phyloP scores from a whole-genome alignment of 2,888 invertebrate species.

The Nomada fucata region DNA sequence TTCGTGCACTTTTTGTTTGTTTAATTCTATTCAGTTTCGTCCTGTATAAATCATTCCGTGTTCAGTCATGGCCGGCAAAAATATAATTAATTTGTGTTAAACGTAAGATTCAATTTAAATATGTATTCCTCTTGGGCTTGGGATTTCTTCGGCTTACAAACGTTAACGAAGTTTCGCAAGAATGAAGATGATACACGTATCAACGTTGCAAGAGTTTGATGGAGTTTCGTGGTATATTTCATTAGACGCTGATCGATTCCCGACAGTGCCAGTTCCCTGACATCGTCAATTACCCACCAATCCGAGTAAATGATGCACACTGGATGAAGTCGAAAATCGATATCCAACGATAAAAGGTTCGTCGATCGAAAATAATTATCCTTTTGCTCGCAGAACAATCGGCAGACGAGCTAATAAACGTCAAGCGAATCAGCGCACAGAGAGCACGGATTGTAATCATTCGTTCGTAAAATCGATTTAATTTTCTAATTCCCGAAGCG shows the following conservation, averaged over 20 bases:
- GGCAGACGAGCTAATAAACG: conserved; percentile 27
- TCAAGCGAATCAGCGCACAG: conserved; percentile 17
- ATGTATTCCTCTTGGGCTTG: background rate
- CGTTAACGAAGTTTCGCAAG: background rate
- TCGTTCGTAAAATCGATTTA: conserved; percentile 6
- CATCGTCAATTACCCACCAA: conserved; percentile 30
- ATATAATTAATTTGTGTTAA: background rate
- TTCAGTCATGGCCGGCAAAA: too few species aligned
- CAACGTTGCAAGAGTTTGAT: conserved; percentile 14
- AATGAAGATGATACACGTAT: background rate
- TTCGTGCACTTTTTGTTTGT: too few species aligned
- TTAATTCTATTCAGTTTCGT: too few species aligned
- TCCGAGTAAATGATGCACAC: conserved; percentile 40
- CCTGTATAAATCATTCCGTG: too few species aligned
- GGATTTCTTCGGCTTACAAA: background rate
- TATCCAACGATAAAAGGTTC: conserved; percentile 41
- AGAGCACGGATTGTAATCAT: background rate
- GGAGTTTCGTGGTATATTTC: conserved; percentile 30
- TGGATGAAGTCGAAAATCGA: conserved; percentile 27
- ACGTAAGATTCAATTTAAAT: background rate
- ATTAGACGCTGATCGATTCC: conserved; percentile 27
- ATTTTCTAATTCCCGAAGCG: background rate
- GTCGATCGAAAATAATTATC: conserved; percentile 40
- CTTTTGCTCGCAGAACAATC: conserved; percentile 17
- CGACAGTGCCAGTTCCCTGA: background rate